Conservation (phyloP, 2,113 vertebrate species). For the Antechinus stuartii region DNA sequence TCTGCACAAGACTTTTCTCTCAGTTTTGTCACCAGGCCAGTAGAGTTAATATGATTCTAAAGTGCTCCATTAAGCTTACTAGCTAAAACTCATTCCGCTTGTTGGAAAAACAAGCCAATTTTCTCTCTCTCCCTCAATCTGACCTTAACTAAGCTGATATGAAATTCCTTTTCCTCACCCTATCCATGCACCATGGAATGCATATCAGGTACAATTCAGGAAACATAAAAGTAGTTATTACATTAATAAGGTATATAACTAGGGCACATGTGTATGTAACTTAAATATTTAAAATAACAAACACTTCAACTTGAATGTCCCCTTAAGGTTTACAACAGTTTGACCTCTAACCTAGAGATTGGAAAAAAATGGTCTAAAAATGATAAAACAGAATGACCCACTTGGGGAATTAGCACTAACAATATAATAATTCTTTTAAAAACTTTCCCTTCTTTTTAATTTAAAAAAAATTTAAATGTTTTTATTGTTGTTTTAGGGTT, state of each 20-base stretch:
- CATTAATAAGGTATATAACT: not conserved
- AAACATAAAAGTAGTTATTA: not conserved
- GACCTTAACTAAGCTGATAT: not conserved
- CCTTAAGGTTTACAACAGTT: not conserved
- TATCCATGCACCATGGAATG: not conserved
- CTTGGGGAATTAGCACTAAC: not conserved
- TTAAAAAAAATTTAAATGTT: not conserved
- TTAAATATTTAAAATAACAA: not conserved
- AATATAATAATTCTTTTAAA: not conserved
- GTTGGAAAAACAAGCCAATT: not conserved
- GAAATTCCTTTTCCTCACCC: not conserved
- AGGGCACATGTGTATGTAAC: not conserved
- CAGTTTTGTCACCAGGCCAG: not conserved
- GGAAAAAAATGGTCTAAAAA: not conserved
- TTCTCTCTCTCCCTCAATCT: not conserved
- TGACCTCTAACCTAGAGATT: not conserved
- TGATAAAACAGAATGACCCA: not conserved
- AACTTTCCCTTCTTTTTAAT: not conserved
- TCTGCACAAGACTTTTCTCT: not conserved
- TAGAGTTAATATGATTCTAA: constrained; percentile 2
- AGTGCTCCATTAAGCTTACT: not conserved
- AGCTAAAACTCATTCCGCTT: not conserved
- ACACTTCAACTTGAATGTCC: not conserved
- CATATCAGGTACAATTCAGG: not conserved
- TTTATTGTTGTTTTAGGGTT: not conserved